phyloP scores from a whole-genome alignment of 2,888 invertebrate species.

The Lasioglossum zephyrum region DNA sequence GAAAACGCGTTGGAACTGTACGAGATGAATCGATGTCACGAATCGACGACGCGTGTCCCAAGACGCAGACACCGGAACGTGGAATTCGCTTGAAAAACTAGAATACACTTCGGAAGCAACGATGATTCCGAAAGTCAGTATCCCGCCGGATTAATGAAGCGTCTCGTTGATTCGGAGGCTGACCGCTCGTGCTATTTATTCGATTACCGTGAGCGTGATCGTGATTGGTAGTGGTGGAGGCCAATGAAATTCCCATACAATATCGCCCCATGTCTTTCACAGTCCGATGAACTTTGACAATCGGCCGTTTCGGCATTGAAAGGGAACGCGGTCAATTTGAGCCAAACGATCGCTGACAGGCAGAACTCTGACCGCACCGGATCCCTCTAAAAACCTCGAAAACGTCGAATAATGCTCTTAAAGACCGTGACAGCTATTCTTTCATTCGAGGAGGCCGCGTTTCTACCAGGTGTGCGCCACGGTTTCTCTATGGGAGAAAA shows the following conservation, averaged over 20 bases:
- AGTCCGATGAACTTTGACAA: constrained; percentile 57
- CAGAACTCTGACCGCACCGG: constrained; percentile 42
- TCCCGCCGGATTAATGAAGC: constrained; percentile 41
- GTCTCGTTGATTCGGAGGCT: constrained; percentile 29
- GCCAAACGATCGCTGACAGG: constrained; percentile 60
- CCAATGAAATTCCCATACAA: constrained; percentile 60
- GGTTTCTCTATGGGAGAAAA: constrained; percentile 37
- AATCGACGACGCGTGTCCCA: not conserved
- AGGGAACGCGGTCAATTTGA: constrained; percentile 61
- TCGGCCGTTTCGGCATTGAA: constrained; percentile 46
- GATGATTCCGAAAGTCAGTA: not conserved
- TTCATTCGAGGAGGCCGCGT: constrained; percentile 10
- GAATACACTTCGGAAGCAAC: not conserved
- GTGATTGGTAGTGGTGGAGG: constrained; percentile 35
- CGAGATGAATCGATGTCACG: not conserved
- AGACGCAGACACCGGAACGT: not conserved
- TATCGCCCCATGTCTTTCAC: constrained; percentile 64
- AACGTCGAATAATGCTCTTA: constrained; percentile 57
- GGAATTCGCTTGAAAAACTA: constrained; percentile 2
- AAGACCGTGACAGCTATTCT: constrained; percentile 54
- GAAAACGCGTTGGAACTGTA: not conserved
- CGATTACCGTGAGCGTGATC: constrained; percentile 33
- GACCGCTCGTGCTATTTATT: constrained; percentile 48
- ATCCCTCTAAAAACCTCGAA: constrained; percentile 58
- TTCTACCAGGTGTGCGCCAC: constrained; percentile 45